phyloP scores from a whole-genome alignment of 2,888 invertebrate genomes.

The Xestia c-nigrum region DNA sequence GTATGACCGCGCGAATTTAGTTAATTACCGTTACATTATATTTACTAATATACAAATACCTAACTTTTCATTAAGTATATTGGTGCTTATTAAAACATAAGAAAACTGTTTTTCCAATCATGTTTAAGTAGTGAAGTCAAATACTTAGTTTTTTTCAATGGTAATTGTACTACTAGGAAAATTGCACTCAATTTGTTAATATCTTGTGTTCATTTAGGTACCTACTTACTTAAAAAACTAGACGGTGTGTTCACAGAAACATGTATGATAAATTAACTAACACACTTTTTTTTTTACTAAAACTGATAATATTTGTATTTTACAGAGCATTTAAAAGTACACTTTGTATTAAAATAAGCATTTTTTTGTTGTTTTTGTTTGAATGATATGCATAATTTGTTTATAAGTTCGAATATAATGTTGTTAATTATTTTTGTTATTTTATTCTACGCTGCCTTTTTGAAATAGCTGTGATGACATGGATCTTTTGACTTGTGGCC shows the following conservation, averaged over 20 bases:
- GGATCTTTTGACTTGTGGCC: background rate
- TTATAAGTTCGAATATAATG: conserved; percentile 38
- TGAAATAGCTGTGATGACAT: background rate
- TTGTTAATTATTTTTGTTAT: conserved; percentile 37
- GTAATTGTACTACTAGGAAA: background rate
- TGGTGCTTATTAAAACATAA: background rate
- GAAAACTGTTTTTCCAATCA: too few relatives aligned
- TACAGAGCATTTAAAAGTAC: conserved; percentile 66
- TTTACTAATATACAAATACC: background rate
- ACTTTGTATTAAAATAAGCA: conserved; percentile 59
- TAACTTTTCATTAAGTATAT: background rate
- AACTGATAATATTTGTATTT: conserved; percentile 40
- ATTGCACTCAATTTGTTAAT: background rate
- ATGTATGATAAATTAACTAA: background rate
- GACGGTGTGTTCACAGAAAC: background rate
- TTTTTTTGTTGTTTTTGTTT: conserved; percentile 42
- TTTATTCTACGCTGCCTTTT: conserved; percentile 8
- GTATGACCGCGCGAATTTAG: background rate
- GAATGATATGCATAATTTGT: conserved; percentile 42
- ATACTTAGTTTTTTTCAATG: background rate
- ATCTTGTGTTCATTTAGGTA: background rate
- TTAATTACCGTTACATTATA: background rate
- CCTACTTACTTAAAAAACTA: background rate
- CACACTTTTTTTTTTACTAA: background rate
- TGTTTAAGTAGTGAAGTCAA: background rate